Conservation (phyloP, 2,888 invertebrate genomes). For the Lamproptera curius region DNA sequence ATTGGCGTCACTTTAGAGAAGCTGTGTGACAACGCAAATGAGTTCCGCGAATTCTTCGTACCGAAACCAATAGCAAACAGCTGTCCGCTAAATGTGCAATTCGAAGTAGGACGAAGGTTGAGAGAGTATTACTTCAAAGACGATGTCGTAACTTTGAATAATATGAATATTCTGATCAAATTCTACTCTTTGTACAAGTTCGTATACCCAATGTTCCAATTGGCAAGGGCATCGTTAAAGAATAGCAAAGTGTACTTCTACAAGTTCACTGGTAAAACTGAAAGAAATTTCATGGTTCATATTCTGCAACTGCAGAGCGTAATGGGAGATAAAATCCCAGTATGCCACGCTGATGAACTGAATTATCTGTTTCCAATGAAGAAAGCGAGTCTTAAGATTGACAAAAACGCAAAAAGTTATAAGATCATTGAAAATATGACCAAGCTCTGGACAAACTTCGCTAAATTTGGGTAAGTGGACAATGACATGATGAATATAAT, state of each 20-base stretch:
- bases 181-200: constrained; percentile 30
- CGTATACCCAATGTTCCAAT: constrained; percentile 29
- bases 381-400: constrained; percentile 23
- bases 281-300: constrained; percentile 33
- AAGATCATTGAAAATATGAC: constrained; percentile 35
- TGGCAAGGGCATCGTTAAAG: constrained; percentile 29
- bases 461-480: constrained; percentile 39
- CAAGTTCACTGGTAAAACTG: constrained; percentile 38
- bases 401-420: constrained; percentile 29
- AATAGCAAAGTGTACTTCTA: constrained; percentile 37
- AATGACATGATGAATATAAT: too few species aligned
- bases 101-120: constrained; percentile 32
- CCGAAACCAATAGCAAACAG: constrained; percentile 28
- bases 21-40: constrained; percentile 28
- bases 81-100: constrained; percentile 26
- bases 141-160: constrained; percentile 21
- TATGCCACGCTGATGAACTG: constrained; percentile 38
- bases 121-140: constrained; percentile 33
- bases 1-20: constrained; percentile 17
- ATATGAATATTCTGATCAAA: constrained; percentile 27
- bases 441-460: constrained; percentile 44
- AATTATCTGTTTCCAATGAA: constrained; percentile 36
- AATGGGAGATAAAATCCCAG: constrained; percentile 25
- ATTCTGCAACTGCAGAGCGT: constrained; percentile 20
- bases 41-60: constrained; percentile 29